Evolutionary conservation across 2,797 vertebrate genomes (phyloP).

Genomic region (Bradypodion ventrale): DNA sequence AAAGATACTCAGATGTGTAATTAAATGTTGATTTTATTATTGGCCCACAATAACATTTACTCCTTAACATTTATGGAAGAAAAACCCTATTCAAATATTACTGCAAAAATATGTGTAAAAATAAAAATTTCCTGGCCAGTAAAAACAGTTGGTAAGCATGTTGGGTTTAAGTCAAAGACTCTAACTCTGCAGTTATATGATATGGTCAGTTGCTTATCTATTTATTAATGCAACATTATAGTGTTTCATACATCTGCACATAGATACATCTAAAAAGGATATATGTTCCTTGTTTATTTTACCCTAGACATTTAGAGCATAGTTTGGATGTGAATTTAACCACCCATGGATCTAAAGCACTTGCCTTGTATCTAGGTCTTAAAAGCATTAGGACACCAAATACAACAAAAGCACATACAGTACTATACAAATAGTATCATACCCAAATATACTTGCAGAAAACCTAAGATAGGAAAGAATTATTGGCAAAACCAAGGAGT

Average conservation of each 20-base stretch:
- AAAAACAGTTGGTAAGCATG: conserved; percentile 4
- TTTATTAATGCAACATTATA: conserved; percentile 36
- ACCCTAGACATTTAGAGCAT: conserved; percentile 5
- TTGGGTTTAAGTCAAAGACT: conserved; percentile 51
- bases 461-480: neutral
- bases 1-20: conserved; percentile 65
- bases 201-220: too few relatives aligned
- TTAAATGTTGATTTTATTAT: conserved; percentile 68
- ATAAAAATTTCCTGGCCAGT: neutral
- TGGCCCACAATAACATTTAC: conserved; percentile 55
- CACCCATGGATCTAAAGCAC: too few relatives aligned
- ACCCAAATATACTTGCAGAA: neutral
- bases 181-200: conserved; percentile 39
- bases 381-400: neutral
- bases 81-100: conserved; percentile 38
- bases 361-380: neutral
- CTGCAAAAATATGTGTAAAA: conserved; percentile 15
- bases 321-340: neutral
- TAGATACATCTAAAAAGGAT: neutral
- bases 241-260: neutral
- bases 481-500: neutral
- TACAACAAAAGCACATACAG: neutral
- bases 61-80: conserved; percentile 58
- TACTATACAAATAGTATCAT: neutral
- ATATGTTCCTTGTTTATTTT: neutral